A percentile compares a stretch with the other conserved stretches of the same genome.
These are phyloP conservation scores for Antitype chi DNA, from an alignment of 2,888 invertebrate species.

Conservation along the genomic window DNA sequence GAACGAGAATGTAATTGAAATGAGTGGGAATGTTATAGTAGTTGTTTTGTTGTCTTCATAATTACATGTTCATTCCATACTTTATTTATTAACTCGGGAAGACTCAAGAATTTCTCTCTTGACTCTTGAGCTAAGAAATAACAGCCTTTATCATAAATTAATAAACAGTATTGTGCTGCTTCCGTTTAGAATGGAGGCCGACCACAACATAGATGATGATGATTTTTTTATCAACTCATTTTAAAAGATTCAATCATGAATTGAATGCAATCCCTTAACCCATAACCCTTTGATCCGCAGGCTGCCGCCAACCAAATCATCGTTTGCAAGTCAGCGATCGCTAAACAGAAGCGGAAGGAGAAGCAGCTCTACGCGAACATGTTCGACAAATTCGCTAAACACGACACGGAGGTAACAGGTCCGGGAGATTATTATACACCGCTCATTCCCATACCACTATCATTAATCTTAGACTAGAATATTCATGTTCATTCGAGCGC, in stretches of 20 bases:
- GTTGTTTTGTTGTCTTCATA: background rate
- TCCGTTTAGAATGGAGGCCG: too few relatives aligned
- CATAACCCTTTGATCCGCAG: conserved; percentile 65
- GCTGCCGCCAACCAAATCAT: conserved; percentile 95
- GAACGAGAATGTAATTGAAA: background rate
- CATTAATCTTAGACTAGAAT: background rate
- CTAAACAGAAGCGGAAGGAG: conserved; percentile 94
- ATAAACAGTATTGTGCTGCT: too few relatives aligned
- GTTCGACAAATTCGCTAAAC: conserved; percentile 97
- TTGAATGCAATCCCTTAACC: background rate
- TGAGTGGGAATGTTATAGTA: background rate
- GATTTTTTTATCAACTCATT: background rate
- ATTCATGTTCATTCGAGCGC: too few relatives aligned
- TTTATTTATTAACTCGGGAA: too few relatives aligned
- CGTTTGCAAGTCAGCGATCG: conserved; percentile 93
- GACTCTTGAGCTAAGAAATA: too few relatives aligned
- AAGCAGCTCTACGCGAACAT: conserved; percentile 97
- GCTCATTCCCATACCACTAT: conserved; percentile 19
- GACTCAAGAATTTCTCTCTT: too few relatives aligned
- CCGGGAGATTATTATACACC: conserved; percentile 56
- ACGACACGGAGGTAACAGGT: conserved; percentile 94
- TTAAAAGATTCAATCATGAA: background rate
- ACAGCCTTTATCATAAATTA: too few relatives aligned
- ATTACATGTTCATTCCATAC: background rate
- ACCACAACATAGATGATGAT: too few relatives aligned